Evolutionary conservation across 2,113 vertebrate species (phyloP), one percentile per base, ranked within the genome.

Genomic region (Cyprinodon tularosa): DNA sequence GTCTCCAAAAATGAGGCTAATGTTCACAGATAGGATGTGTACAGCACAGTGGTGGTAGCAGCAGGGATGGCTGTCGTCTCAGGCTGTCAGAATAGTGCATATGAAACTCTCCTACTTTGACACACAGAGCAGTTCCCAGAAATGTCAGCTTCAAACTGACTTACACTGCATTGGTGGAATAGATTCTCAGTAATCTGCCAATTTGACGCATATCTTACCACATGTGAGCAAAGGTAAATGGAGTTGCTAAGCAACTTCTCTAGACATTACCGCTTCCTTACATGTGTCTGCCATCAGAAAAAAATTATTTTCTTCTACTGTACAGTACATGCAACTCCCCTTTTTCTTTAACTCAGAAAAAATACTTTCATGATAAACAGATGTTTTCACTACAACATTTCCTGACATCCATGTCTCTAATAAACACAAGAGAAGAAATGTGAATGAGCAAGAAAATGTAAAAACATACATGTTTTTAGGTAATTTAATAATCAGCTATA

Each of bases 21-120:
- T 92, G 83, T 89, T 84, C 91, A 85, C 88, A 88, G 92, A 92
- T 92, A 84, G 90, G 83, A 79, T 82, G 84, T 84, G 85, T 80
- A 77, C 69, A 68, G 80, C 60, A 12, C 69, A 37, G 88, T 37
- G 38, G 80, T 74, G 82, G 65, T 48, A 87, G 82, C 85, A 86
- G 78, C 83, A 76, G 80, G 74, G 62, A 75, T 71, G 71, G 69
- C 71, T 60, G 83, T 67, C 57, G 72, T 70, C 86, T 71, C n/a
- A 71, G 74, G 71, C 72, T 57, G 61, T 59, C 48, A 61, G 60
- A 76, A 62, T 71, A 60, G 48, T 82, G 66, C 68, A 44, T 80
- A 68, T 45, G 62, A 22, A 48, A 66, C 69, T 66, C 47, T 67
- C 42, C 40, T 4, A 13, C 66, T 37, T 65, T 59, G 50, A 57